Conservation (phyloP, 2,888 invertebrate species). For the Calameuta filiformis region DNA sequence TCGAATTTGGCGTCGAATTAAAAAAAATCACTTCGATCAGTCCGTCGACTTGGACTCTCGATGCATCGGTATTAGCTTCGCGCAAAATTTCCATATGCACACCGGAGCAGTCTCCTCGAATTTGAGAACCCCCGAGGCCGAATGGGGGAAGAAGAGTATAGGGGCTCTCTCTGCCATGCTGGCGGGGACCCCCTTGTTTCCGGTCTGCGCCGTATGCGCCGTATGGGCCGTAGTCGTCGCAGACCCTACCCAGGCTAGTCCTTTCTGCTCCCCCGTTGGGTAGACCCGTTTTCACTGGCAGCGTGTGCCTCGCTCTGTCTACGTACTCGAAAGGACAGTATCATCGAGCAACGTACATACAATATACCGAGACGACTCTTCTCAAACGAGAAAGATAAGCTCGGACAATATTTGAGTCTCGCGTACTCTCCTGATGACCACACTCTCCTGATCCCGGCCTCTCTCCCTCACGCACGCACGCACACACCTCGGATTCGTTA, state of each 20-base stretch:
- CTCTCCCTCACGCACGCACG: too few species aligned
- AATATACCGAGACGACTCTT: background rate
- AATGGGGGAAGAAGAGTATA: conserved; percentile 27
- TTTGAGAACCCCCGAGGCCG: conserved; percentile 37
- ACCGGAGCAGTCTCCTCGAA: background rate
- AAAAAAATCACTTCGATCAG: too few species aligned
- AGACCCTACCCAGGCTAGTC: conserved; percentile 36
- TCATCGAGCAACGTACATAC: background rate
- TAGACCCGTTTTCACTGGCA: background rate
- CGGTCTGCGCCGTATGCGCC: conserved; percentile 46
- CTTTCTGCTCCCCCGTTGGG: conserved; percentile 22
- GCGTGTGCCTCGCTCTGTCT: background rate
- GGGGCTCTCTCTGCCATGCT: conserved; percentile 35
- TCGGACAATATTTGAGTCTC: background rate
- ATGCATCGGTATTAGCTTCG: too few species aligned
- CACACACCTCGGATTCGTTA: too few species aligned
- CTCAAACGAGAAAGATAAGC: conserved; percentile 1
- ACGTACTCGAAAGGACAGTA: background rate
- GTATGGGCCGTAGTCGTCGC: conserved; percentile 43
- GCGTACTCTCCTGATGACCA: background rate
- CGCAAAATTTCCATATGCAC: too few species aligned
- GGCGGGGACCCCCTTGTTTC: conserved; percentile 47
- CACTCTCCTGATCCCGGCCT: too few species aligned
- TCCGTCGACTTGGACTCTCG: too few species aligned
- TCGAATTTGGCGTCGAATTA: too few species aligned